phyloP scores from a whole-genome alignment of 2,888 invertebrate species.

The Calameuta pallipes region DNA sequence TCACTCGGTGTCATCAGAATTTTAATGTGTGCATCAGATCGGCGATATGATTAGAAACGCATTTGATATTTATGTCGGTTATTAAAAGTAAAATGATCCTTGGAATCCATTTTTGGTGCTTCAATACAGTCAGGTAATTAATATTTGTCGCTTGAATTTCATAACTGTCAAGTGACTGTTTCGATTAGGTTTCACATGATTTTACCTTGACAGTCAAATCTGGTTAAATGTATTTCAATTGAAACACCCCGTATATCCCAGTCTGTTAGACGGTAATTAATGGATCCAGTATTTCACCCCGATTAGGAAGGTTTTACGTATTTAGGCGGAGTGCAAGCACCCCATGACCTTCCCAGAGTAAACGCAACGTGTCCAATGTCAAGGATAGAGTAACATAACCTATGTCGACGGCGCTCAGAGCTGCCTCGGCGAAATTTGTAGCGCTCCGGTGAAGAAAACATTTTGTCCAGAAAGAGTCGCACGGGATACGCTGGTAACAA shows the following conservation, averaged over 20 bases:
- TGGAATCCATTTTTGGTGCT: background rate
- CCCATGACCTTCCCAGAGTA: background rate
- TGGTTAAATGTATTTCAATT: background rate
- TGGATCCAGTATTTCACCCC: background rate
- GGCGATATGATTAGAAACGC: no score
- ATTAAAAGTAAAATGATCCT: background rate
- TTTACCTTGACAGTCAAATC: background rate
- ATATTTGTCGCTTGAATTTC: background rate
- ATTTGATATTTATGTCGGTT: no score
- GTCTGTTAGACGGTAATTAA: background rate
- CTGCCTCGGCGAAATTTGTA: background rate
- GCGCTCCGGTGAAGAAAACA: background rate
- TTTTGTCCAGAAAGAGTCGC: background rate
- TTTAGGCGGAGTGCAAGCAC: background rate
- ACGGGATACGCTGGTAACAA: background rate
- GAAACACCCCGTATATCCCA: background rate
- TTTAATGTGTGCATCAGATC: no score
- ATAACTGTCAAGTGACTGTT: background rate
- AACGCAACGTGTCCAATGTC: constrained; percentile 2
- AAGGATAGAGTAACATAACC: background rate
- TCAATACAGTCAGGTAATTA: background rate
- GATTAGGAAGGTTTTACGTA: background rate
- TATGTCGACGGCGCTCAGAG: background rate
- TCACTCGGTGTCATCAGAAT: background rate
- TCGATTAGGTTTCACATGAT: background rate